Conservation (phyloP, 2,888 invertebrate species). For the Psylliodes chrysocephalus region DNA sequence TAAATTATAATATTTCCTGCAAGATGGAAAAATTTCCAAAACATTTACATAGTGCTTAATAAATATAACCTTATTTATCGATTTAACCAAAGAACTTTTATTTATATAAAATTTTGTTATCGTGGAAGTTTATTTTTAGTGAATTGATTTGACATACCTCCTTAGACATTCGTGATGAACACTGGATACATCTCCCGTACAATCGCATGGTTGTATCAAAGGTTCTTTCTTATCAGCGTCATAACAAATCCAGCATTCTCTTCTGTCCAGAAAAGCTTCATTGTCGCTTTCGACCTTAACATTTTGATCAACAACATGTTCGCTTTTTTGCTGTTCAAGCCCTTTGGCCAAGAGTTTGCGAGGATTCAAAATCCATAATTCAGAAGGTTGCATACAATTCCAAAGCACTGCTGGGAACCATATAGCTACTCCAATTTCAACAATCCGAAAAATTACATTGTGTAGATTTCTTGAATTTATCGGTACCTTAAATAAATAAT, state of each 20-base stretch:
- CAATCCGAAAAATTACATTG: constrained; percentile 89
- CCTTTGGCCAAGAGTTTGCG: constrained; percentile 78
- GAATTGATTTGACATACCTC: constrained; percentile 62
- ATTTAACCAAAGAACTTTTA: too few relatives aligned
- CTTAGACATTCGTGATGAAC: constrained; percentile 92
- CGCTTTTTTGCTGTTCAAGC: constrained; percentile 45
- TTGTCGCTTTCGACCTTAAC: constrained; percentile 57
- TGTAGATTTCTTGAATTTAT: constrained; percentile 92
- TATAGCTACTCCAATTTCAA: constrained; percentile 91
- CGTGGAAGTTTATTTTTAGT: too few relatives aligned
- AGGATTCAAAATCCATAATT: constrained; percentile 93
- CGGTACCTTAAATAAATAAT: constrained; percentile 64
- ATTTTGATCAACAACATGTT: constrained; percentile 26
- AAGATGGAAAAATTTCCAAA: too few relatives aligned
- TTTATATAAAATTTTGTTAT: too few relatives aligned
- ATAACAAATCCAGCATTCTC: constrained; percentile 96
- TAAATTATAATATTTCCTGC: too few relatives aligned
- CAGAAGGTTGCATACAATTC: constrained; percentile 95
- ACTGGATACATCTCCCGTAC: constrained; percentile 91
- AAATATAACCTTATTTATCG: too few relatives aligned
- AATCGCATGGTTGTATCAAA: constrained; percentile 89
- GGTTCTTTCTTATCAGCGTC: constrained; percentile 83
- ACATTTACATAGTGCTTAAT: too few relatives aligned
- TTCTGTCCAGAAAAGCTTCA: constrained; percentile 68
- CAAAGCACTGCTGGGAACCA: constrained; percentile 97